phyloP scores from a whole-genome alignment of 2,113 vertebrate species.

The Dissostichus mawsoni region DNA sequence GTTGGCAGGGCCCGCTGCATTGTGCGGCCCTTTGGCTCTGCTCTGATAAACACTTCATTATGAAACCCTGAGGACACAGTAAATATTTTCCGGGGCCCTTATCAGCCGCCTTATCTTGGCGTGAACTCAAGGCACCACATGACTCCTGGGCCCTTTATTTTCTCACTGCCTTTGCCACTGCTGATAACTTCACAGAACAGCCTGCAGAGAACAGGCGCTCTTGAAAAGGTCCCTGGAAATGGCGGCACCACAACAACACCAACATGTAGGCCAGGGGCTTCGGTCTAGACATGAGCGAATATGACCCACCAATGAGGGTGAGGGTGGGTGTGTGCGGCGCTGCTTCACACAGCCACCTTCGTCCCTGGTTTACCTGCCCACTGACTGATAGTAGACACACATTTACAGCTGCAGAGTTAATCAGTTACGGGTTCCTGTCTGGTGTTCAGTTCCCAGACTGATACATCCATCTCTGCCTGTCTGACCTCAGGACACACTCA shows the following conservation, averaged over 20 bases:
- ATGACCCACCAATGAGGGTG: background rate
- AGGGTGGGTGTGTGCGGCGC: background rate
- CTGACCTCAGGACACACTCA: background rate
- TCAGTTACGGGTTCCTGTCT: slow-evolving; percentile 52
- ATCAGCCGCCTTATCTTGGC: slow-evolving; percentile 81
- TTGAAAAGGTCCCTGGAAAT: slow-evolving; percentile 50
- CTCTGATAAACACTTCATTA: slow-evolving; percentile 84
- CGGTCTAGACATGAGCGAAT: slow-evolving; percentile 32
- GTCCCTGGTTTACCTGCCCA: slow-evolving; percentile 23
- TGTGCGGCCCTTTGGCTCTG: slow-evolving; percentile 67
- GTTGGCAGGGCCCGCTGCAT: slow-evolving; percentile 60
- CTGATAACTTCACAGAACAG: slow-evolving; percentile 66
- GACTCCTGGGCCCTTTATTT: slow-evolving; percentile 74
- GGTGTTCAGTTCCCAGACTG: slow-evolving; percentile 31
- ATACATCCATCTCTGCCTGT: slow-evolving; percentile 9
- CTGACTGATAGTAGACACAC: slow-evolving; percentile 32
- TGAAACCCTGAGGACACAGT: slow-evolving; percentile 83
- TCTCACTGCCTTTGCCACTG: slow-evolving; percentile 72
- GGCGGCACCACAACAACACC: background rate
- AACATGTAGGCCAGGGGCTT: slow-evolving; percentile 23
- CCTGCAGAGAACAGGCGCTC: slow-evolving; percentile 33
- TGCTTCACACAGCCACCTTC: background rate
- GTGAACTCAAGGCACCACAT: slow-evolving; percentile 78
- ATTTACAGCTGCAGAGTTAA: slow-evolving; percentile 59
- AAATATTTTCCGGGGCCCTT: slow-evolving; percentile 82